Percentiles rank a stretch among this genome's conserved stretches.
Conservation (phyloP, 2,888 invertebrate species). For the Polia nebulosa region DNA sequence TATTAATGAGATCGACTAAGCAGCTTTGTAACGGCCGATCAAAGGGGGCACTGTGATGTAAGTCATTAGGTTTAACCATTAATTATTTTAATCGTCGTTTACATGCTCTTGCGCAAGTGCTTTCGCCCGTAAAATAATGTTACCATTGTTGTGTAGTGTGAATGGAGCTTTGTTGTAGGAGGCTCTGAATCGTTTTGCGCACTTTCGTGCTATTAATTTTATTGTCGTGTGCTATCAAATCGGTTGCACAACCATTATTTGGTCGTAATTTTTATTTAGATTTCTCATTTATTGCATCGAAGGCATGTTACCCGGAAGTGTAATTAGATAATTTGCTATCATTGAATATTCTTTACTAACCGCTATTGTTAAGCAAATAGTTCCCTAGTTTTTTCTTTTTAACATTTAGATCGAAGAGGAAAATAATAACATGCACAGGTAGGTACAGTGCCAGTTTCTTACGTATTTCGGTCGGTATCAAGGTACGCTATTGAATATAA, state of each 20-base stretch:
- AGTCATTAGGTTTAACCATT: constrained; percentile 85
- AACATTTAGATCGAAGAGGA: background rate
- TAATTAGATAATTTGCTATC: constrained; percentile 39
- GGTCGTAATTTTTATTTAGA: constrained; percentile 62
- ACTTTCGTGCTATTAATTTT: constrained; percentile 78
- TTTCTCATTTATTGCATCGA: constrained; percentile 59
- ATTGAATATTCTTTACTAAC: constrained; percentile 17
- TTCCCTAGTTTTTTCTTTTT: constrained; percentile 5
- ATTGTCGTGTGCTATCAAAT: constrained; percentile 72
- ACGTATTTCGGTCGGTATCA: constrained; percentile 21
- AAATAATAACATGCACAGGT: constrained; percentile 8
- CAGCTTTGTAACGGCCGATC: constrained; percentile 72
- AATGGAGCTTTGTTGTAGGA: constrained; percentile 84
- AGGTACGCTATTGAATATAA: constrained; percentile 25
- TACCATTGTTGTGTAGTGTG: constrained; percentile 83
- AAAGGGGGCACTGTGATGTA: constrained; percentile 79
- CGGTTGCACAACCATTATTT: constrained; percentile 65
- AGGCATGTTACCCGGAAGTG: constrained; percentile 38
- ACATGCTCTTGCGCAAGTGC: constrained; percentile 84
- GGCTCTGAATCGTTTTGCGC: constrained; percentile 75
- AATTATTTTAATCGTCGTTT: constrained; percentile 88
- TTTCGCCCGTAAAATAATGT: constrained; percentile 88
- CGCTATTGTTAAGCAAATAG: constrained; percentile 8
- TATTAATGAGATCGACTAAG: constrained; percentile 68
- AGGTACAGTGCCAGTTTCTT: constrained; percentile 16